Evolutionary conservation across 1,140 invertebrate species (phyloP).

Genomic region (Drosophila melanica): DNA sequence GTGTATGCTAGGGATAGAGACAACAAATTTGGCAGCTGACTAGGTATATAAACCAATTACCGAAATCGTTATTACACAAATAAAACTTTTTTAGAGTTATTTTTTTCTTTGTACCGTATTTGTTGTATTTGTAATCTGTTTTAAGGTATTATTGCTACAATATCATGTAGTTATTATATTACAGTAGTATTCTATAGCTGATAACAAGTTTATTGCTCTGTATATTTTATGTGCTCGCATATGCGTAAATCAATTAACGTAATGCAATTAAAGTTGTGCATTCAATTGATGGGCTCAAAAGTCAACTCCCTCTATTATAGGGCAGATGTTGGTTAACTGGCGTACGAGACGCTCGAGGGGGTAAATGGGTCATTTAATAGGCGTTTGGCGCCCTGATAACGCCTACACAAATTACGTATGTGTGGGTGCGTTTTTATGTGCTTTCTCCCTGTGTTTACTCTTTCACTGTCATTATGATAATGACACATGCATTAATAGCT

Average conservation of each 20-base stretch:
- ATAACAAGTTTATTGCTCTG: conserved; percentile 6
- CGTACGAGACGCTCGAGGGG: background rate
- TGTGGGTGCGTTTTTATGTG: background rate
- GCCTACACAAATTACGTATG: conserved; percentile 19
- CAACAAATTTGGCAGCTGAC: too few relatives aligned
- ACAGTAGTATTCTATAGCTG: conserved; percentile 1
- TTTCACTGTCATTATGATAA: conserved; percentile 6
- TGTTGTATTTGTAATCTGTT: conserved; percentile 3
- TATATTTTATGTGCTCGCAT: background rate
- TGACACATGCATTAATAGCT: conserved; percentile 4
- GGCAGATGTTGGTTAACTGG: conserved; percentile 13
- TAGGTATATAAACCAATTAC: too few relatives aligned
- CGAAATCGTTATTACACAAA: too few relatives aligned
- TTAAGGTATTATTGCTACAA: background rate
- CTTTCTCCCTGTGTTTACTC: background rate
- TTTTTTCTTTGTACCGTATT: background rate
- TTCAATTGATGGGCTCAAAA: conserved; percentile 36
- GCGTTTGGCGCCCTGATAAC: conserved; percentile 14
- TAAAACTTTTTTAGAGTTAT: too few relatives aligned
- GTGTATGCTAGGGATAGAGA: too few relatives aligned
- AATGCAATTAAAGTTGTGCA: conserved; percentile 22
- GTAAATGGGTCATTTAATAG: background rate
- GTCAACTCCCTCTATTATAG: conserved; percentile 28
- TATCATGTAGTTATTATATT: background rate
- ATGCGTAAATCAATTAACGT: conserved; percentile 26